Evolutionary conservation across 2,113 vertebrate genomes (phyloP).

Genomic region (Pleuronectes platessa): DNA sequence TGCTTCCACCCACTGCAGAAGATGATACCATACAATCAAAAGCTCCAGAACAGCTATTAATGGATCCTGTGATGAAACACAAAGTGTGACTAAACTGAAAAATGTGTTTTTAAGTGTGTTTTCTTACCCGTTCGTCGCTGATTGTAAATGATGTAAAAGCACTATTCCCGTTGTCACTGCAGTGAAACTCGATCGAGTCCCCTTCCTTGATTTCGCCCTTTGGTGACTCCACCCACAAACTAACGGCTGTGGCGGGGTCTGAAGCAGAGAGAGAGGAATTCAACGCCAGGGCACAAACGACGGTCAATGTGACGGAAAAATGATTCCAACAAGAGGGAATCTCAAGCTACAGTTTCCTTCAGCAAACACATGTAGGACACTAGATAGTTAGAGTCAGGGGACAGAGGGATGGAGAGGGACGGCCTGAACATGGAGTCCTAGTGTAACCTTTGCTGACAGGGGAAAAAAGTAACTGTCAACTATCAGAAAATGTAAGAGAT

Average conservation of each 20-base stretch:
- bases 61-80: not conserved
- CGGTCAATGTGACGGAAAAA: too few species aligned
- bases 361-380: too few species aligned
- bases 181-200: constrained; percentile 58
- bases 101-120: not conserved
- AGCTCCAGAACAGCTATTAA: not conserved
- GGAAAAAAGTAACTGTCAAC: too few species aligned
- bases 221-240: constrained; percentile 71
- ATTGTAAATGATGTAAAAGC: not conserved
- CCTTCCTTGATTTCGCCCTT: constrained; percentile 71
- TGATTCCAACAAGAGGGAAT: too few species aligned
- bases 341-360: too few species aligned
- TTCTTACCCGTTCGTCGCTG: not conserved
- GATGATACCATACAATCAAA: not conserved
- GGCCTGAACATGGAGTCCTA: too few species aligned
- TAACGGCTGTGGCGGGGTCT: constrained; percentile 64
- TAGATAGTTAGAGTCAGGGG: too few species aligned
- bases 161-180: constrained; percentile 55
- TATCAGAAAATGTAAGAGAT: too few species aligned
- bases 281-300: not conserved
- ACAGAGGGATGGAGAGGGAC: too few species aligned
- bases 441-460: too few species aligned
- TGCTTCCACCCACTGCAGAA: not conserved
- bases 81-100: not conserved
- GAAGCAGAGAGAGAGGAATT: constrained; percentile 30